Conservation (phyloP, 2,797 vertebrate genomes). For the Anomalospiza imberbis region DNA sequence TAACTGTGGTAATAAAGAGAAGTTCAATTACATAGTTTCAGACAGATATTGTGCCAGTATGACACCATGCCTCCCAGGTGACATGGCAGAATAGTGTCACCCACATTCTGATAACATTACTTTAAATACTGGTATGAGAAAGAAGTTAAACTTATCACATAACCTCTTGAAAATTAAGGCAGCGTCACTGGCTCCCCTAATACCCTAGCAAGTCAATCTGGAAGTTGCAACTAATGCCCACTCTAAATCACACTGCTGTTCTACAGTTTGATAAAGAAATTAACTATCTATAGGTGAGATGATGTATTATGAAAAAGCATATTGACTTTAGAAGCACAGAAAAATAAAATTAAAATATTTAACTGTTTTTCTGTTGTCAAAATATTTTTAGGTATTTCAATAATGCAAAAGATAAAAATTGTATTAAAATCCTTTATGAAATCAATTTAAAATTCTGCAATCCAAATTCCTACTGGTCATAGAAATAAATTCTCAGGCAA, state of each 20-base stretch:
- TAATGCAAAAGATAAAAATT: not conserved
- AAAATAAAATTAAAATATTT: not conserved
- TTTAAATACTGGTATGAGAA: not conserved
- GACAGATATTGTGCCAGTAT: not conserved
- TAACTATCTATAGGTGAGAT: not conserved
- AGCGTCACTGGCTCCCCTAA: not conserved
- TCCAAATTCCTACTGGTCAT: not conserved
- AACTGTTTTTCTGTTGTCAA: not conserved
- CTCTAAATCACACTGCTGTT: not conserved
- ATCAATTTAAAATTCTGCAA: not conserved
- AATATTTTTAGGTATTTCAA: not conserved
- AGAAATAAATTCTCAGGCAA: not conserved
- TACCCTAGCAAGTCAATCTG: not conserved
- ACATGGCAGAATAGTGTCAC: not conserved
- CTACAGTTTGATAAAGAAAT: not conserved
- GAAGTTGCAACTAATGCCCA: not conserved
- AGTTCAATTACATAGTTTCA: not conserved
- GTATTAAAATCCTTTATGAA: not conserved
- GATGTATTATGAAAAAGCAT: not conserved
- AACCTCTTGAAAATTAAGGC: not conserved
- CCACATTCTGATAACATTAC: not conserved
- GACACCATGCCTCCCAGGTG: not conserved
- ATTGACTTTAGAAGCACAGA: not conserved
- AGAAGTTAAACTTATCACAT: not conserved
- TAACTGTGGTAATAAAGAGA: not conserved